Conservation (phyloP, 2,888 invertebrate genomes). For the Coenonympha arcania region DNA sequence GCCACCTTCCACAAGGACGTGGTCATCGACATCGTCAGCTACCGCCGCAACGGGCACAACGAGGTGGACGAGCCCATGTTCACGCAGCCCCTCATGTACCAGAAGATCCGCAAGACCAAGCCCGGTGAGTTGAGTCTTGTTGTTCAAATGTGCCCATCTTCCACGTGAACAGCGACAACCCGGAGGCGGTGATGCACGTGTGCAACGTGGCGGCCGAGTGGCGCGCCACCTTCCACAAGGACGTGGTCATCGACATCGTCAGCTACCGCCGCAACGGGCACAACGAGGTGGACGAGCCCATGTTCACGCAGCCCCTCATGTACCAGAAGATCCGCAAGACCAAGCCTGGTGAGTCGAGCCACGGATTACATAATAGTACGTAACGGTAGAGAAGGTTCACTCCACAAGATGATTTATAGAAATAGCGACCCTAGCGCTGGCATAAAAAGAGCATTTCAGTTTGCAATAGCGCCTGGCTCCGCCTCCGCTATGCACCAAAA, state of each 20-base stretch:
- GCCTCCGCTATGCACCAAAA: no score
- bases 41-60: slow-evolving; percentile 95
- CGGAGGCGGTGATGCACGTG: slow-evolving; percentile 92
- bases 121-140: slow-evolving; percentile 62
- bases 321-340: slow-evolving; percentile 91
- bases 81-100: slow-evolving; percentile 97
- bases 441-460: no score
- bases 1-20: slow-evolving; percentile 95
- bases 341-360: no score
- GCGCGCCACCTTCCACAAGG: slow-evolving; percentile 95
- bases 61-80: slow-evolving; percentile 99
- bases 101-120: slow-evolving; percentile 86
- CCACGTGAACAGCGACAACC: slow-evolving; percentile 95
- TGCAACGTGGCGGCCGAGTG: slow-evolving; percentile 94
- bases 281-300: slow-evolving; percentile 98
- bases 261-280: slow-evolving; percentile 95
- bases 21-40: slow-evolving; percentile 93
- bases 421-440: no score
- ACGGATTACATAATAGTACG: no score
- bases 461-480: no score
- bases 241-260: slow-evolving; percentile 93
- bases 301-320: slow-evolving; percentile 98
- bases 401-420: no score
- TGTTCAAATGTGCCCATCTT: slow-evolving; percentile 87
- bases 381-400: no score